These are phyloP conservation scores for Rhimphoctona megacephalus DNA, from an alignment of 2,888 invertebrate species.

Conservation along the genomic window DNA sequence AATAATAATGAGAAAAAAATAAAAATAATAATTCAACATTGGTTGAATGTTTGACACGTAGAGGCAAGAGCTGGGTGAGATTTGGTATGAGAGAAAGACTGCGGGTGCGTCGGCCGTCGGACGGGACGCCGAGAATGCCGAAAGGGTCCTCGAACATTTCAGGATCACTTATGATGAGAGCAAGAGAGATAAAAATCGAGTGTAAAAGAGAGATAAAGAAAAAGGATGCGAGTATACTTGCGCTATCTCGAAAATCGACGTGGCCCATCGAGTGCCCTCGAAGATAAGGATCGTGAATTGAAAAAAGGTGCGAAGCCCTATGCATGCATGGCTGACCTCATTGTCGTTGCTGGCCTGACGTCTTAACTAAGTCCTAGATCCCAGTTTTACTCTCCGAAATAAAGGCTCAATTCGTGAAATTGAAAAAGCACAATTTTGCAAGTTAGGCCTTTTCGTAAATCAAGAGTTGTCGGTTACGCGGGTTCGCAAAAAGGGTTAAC, in stretches of 20 bases:
- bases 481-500: conserved; percentile 69
- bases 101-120: conserved; percentile 75
- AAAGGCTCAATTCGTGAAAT: conserved; percentile 39
- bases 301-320: conserved; percentile 83
- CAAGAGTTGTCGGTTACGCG: conserved; percentile 7
- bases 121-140: conserved; percentile 67
- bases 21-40: conserved; percentile 28
- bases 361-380: conserved; percentile 82
- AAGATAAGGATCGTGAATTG: conserved; percentile 83
- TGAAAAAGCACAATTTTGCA: not conserved
- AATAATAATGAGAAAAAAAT: conserved; percentile 13
- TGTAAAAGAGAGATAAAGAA: conserved; percentile 19
- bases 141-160: conserved; percentile 79
- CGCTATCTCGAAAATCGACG: conserved; percentile 82
- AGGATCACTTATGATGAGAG: conserved; percentile 8
- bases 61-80: conserved; percentile 12
- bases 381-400: not conserved
- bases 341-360: conserved; percentile 82
- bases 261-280: conserved; percentile 83
- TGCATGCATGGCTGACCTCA: conserved; percentile 83
- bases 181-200: not conserved
- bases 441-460: conserved; percentile 4
- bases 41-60: conserved; percentile 48
- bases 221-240: conserved; percentile 62
- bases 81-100: conserved; percentile 39